phyloP scores from a whole-genome alignment of 1,140 invertebrate species.

The Pollicipes pollicipes region DNA sequence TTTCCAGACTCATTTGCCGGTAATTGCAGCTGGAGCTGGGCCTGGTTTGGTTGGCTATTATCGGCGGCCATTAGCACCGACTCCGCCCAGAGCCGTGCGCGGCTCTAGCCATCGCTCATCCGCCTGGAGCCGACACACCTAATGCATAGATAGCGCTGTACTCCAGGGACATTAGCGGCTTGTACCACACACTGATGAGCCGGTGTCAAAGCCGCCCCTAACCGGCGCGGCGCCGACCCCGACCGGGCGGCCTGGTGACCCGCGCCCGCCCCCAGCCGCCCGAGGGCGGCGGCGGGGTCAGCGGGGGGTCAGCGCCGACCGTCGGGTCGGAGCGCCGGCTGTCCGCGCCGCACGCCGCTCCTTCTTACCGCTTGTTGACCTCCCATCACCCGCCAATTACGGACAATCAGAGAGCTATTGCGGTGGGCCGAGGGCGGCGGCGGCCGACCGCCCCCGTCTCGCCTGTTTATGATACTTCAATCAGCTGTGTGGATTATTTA shows the following conservation, averaged over 20 bases:
- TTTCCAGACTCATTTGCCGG: not conserved
- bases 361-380: not conserved
- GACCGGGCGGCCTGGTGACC: too few species aligned
- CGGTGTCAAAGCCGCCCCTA: too few species aligned
- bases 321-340: not conserved
- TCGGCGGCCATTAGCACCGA: not conserved
- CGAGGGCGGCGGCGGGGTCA: too few species aligned
- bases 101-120: not conserved
- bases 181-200: too few species aligned
- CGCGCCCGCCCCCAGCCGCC: too few species aligned
- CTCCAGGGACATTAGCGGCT: not conserved
- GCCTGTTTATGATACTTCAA: too few species aligned
- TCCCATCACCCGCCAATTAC: not conserved
- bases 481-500: too few species aligned
- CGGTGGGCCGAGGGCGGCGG: too few species aligned
- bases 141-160: not conserved
- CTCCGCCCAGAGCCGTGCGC: too few species aligned
- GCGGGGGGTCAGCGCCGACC: too few species aligned
- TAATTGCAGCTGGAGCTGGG: not conserved
- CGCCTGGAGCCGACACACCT: not conserved
- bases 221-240: too few species aligned
- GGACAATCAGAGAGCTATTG: not conserved
- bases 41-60: not conserved
- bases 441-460: too few species aligned
- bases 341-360: not conserved